Conservation (phyloP, 2,888 invertebrate genomes). For the Eledona agricola region DNA sequence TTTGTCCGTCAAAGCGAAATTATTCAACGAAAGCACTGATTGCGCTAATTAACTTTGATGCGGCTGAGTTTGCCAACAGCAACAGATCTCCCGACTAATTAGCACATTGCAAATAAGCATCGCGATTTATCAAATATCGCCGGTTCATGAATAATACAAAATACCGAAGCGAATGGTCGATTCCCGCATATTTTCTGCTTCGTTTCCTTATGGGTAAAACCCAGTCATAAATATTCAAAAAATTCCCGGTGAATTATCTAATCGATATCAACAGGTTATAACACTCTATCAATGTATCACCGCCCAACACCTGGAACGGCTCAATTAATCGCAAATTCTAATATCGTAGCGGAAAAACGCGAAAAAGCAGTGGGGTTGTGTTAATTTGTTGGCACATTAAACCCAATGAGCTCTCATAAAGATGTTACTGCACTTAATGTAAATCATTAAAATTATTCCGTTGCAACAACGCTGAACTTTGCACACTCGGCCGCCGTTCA, state of each 20-base stretch:
- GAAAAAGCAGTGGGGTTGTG: background rate
- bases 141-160: constrained; percentile 10
- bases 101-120: constrained; percentile 10
- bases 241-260: constrained; percentile 7
- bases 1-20: constrained; percentile 6
- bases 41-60: constrained; percentile 14
- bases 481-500: constrained; percentile 4
- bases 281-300: constrained; percentile 8
- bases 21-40: constrained; percentile 7
- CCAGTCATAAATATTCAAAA: constrained; percentile 12
- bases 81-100: constrained; percentile 12
- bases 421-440: constrained; percentile 8
- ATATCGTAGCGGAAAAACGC: constrained; percentile 12
- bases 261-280: constrained; percentile 11
- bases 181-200: too few species aligned
- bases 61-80: constrained; percentile 8
- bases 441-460: constrained; percentile 15
- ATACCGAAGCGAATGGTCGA: too few species aligned
- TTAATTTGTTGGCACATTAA: constrained; percentile 8
- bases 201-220: too few species aligned
- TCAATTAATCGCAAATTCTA: constrained; percentile 17
- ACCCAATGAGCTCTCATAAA: constrained; percentile 8
- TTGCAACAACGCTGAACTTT: constrained; percentile 10
- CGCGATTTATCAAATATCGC: constrained; percentile 5
- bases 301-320: constrained; percentile 15